Conservation (phyloP, 2,888 invertebrate species). For the Drepana falcataria region DNA sequence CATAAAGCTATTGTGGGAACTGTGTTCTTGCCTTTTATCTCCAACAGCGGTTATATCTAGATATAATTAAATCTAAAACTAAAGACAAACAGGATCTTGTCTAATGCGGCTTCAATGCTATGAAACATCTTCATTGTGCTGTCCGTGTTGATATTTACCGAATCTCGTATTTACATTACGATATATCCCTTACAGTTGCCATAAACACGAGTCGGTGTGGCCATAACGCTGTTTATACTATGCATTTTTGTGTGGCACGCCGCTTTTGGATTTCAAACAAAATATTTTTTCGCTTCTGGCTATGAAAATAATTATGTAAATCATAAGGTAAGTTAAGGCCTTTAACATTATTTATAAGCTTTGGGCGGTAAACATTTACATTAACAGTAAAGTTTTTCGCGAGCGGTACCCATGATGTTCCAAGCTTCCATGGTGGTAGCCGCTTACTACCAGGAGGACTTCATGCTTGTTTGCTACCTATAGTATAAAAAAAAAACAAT, state of each 20-base stretch:
- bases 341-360: too few species aligned
- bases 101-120: slow-evolving; percentile 6
- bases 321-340: too few species aligned
- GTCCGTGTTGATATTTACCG: slow-evolving; percentile 1
- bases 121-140: slow-evolving; percentile 11
- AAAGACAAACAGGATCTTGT: not conserved
- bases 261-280: not conserved
- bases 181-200: slow-evolving; percentile 6
- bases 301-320: too few species aligned
- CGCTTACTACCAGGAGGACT: too few species aligned
- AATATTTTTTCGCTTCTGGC: too few species aligned
- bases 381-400: too few species aligned
- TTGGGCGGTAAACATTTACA: too few species aligned
- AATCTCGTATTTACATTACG: slow-evolving; percentile 18
- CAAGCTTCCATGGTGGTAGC: too few species aligned
- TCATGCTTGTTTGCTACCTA: too few species aligned
- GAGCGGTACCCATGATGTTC: too few species aligned
- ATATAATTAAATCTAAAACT: not conserved
- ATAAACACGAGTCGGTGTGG: slow-evolving; percentile 15
- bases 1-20: not conserved
- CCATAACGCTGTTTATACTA: slow-evolving; percentile 12
- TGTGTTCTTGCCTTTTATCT: slow-evolving; percentile 1
- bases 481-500: too few species aligned
- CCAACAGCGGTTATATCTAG: not conserved
- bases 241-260: not conserved